Conservation (phyloP, 2,797 vertebrate species). For the Lemur catta region DNA sequence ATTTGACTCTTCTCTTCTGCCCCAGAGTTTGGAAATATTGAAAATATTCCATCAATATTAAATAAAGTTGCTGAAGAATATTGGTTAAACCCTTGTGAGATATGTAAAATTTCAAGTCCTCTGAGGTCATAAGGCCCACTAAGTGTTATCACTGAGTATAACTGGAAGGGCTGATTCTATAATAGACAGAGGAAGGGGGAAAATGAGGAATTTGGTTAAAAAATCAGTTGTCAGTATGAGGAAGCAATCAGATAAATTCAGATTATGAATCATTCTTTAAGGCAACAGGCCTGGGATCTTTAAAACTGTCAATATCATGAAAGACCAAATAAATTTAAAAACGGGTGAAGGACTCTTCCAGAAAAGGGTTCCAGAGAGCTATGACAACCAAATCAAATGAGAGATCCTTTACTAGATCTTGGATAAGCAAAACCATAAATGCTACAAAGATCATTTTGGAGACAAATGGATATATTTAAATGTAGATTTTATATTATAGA, state of each 20-base stretch:
- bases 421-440: neutral
- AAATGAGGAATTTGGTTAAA: neutral
- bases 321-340: neutral
- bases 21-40: conserved; percentile 17
- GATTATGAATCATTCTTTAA: neutral
- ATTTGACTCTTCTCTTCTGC: neutral
- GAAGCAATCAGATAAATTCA: neutral
- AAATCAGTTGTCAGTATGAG: neutral
- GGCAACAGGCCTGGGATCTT: neutral
- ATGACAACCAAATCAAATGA: neutral
- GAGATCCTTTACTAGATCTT: neutral
- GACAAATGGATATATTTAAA: neutral
- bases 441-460: neutral
- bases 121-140: neutral
- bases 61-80: conserved; percentile 5
- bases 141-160: neutral
- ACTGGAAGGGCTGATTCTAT: neutral
- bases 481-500: neutral
- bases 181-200: neutral
- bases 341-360: neutral
- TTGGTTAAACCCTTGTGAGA: neutral
- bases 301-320: neutral
- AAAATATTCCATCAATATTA: conserved; percentile 24
- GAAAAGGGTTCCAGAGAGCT: neutral
- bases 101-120: neutral